Conservation (phyloP, 2,113 vertebrate species). For the Tachuris rubrigastra region DNA sequence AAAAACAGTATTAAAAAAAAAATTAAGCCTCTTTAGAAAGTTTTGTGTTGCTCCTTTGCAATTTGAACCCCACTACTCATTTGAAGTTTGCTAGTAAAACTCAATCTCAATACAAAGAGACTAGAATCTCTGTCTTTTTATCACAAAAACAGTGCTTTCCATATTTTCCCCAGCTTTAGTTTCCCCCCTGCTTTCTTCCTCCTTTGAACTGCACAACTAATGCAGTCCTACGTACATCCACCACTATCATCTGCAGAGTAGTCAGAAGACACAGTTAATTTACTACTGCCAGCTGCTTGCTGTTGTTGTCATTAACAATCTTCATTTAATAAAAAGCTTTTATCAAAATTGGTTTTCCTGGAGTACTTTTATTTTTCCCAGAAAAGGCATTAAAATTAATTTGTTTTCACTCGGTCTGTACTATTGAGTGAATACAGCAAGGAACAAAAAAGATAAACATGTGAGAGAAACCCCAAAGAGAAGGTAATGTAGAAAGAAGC, state of each 20-base stretch:
- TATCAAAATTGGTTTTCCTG: slow-evolving; percentile 30
- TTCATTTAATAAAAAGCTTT: slow-evolving; percentile 54
- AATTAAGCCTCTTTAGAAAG: background rate
- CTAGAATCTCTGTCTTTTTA: background rate
- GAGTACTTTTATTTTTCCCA: slow-evolving; percentile 47
- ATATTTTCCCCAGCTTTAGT: background rate
- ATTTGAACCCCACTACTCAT: background rate
- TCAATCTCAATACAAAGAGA: background rate
- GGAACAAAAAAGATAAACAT: slow-evolving; percentile 21
- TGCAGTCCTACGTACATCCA: background rate
- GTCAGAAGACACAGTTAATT: slow-evolving; percentile 14
- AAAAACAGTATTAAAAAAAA: background rate
- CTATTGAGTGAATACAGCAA: background rate
- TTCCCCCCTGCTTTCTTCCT: background rate
- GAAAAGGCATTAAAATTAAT: slow-evolving; percentile 51
- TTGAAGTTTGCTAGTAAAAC: background rate
- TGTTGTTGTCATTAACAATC: slow-evolving; percentile 47
- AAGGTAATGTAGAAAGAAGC: slow-evolving; percentile 8
- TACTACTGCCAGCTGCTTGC: background rate
- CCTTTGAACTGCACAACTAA: slow-evolving; percentile 24
- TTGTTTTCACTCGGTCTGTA: slow-evolving; percentile 21
- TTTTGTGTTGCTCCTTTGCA: background rate
- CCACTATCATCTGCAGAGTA: background rate
- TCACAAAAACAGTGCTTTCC: background rate
- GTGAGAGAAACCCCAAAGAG: slow-evolving; percentile 17